Percentiles rank a stretch among this genome's conserved stretches.
Conservation (phyloP, 2,113 vertebrate genomes). For the Nettapus auritus region DNA sequence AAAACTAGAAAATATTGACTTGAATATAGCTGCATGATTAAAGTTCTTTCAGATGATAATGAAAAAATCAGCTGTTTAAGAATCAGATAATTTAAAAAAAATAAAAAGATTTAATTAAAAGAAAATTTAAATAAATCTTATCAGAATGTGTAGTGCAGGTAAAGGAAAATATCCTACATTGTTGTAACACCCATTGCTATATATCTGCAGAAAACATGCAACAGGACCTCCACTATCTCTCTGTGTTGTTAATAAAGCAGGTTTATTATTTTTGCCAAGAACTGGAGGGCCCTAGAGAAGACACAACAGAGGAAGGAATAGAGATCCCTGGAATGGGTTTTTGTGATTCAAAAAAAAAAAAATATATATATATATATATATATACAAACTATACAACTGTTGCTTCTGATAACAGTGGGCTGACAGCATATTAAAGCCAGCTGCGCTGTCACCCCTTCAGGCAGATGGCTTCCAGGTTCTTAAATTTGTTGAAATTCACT, state of each 20-base stretch:
- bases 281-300: neutral
- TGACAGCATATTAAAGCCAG: neutral
- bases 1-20: neutral
- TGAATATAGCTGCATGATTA: neutral
- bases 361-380: too few species aligned
- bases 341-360: neutral
- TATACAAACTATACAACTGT: neutral
- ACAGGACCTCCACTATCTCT: neutral
- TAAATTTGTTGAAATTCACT: neutral
- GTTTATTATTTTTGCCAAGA: constrained; percentile 31
- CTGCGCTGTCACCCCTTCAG: neutral
- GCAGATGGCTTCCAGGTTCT: neutral
- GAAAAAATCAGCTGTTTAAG: neutral
- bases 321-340: neutral
- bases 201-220: neutral
- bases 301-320: neutral
- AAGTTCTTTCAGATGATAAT: neutral
- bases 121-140: neutral
- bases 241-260: neutral
- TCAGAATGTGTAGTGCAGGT: neutral
- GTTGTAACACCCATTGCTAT: neutral
- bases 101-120: neutral
- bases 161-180: neutral
- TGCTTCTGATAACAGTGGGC: neutral
- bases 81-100: neutral